Evolutionary conservation across 2,797 vertebrate species (phyloP).

Genomic region (Poecilia wingei): DNA sequence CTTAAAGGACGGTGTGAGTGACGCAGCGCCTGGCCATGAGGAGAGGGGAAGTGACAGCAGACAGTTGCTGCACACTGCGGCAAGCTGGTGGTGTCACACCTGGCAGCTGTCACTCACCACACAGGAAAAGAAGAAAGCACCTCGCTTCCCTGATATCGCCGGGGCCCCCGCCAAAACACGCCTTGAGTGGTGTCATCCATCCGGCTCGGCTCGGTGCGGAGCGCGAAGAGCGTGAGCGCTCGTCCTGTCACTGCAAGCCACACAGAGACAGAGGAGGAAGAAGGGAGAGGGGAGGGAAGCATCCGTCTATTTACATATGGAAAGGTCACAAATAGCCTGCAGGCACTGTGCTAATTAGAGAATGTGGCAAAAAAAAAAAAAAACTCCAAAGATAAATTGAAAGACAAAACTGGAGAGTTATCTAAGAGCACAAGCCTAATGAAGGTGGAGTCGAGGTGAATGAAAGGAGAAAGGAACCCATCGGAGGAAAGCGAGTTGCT

Average conservation of each 20-base stretch:
- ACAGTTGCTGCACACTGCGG: conserved; percentile 74
- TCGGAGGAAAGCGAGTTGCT: conserved; percentile 20
- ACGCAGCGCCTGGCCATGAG: conserved; percentile 28
- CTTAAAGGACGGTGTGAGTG: conserved; percentile 48
- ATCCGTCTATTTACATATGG: conserved; percentile 80
- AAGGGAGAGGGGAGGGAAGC: conserved; percentile 66
- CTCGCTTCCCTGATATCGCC: conserved; percentile 70
- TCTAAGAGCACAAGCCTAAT: conserved; percentile 62
- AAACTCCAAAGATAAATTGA: conserved; percentile 77
- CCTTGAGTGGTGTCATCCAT: conserved; percentile 77
- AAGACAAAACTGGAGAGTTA: conserved; percentile 70
- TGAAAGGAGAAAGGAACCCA: conserved; percentile 64
- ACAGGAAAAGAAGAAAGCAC: conserved; percentile 55
- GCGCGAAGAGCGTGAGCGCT: conserved; percentile 61
- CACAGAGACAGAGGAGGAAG: conserved; percentile 35
- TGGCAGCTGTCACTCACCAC: conserved; percentile 82
- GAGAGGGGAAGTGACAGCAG: conserved; percentile 76
- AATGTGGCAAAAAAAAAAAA: conserved; percentile 57
- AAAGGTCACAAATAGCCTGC: conserved; percentile 87
- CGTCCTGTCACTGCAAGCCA: conserved; percentile 73
- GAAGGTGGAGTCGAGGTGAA: conserved; percentile 66
- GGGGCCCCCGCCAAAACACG: conserved; percentile 76
- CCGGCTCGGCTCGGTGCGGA: conserved; percentile 50
- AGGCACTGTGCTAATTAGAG: conserved; percentile 86
- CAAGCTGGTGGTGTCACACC: conserved; percentile 77